Percentiles rank a stretch among this genome's conserved stretches.
phyloP scores from a whole-genome alignment of 2,113 vertebrate species.

The Corapipo altera region DNA sequence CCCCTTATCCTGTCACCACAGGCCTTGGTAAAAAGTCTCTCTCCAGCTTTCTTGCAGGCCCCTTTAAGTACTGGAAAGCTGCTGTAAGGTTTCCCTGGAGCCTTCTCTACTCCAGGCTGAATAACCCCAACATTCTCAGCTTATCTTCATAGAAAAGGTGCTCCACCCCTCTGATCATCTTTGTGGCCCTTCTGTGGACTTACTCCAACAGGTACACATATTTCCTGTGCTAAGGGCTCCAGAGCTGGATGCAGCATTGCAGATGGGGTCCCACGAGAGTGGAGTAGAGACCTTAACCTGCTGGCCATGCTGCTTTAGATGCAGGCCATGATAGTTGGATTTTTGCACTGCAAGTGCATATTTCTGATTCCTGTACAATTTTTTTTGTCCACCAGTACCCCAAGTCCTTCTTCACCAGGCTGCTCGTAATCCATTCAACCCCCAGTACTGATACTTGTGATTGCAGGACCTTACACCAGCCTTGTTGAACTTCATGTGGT shows the following conservation, averaged over 20 bases:
- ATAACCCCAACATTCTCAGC: background rate
- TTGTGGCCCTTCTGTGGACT: background rate
- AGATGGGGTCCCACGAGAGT: background rate
- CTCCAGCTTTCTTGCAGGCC: background rate
- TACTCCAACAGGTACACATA: background rate
- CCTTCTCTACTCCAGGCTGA: background rate
- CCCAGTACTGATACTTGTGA: background rate
- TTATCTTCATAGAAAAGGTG: fast-evolving
- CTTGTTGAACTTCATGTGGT: background rate
- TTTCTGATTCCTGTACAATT: background rate
- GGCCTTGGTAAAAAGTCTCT: background rate
- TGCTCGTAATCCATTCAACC: background rate
- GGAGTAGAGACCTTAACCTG: background rate
- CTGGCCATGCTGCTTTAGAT: background rate
- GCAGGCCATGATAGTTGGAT: background rate
- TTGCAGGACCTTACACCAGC: background rate
- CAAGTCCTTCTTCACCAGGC: background rate
- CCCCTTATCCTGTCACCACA: background rate
- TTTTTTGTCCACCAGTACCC: background rate
- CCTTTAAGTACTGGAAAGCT: background rate
- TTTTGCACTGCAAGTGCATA: background rate
- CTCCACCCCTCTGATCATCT: background rate
- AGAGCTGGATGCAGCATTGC: background rate
- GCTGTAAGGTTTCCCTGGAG: background rate
- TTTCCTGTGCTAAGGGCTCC: background rate